These are phyloP conservation scores for Clarias macrocephalus DNA, from an alignment of 2,113 vertebrate species.

Conservation along the genomic window DNA sequence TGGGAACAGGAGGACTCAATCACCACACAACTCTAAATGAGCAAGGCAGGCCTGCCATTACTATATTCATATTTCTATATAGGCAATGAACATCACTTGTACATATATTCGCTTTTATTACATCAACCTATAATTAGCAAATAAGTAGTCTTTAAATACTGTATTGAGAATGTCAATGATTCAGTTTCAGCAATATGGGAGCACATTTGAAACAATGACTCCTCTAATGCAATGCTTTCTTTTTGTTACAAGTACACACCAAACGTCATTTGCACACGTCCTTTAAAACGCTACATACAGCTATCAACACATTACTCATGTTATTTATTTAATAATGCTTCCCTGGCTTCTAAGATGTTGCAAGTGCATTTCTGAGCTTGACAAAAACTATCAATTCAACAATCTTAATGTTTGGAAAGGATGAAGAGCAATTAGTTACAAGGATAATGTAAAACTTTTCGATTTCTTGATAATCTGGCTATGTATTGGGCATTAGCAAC, in stretches of 20 bases:
- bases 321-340: conserved; percentile 11
- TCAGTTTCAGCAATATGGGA: conserved; percentile 46
- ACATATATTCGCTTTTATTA: conserved; percentile 41
- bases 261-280: conserved; percentile 28
- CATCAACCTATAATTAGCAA: conserved; percentile 43
- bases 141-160: conserved; percentile 48
- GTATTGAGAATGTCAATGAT: conserved; percentile 36
- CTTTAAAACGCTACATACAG: background rate
- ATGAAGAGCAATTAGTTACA: background rate
- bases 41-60: background rate
- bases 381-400: background rate
- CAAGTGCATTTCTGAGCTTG: background rate
- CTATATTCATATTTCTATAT: background rate
- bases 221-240: conserved; percentile 28
- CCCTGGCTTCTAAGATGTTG: background rate
- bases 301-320: background rate
- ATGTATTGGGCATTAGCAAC: conserved; percentile 1
- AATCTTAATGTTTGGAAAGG: background rate
- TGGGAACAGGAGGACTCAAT: conserved; percentile 84
- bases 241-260: conserved; percentile 21
- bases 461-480: background rate
- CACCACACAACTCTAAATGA: conserved; percentile 80
- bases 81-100: conserved; percentile 10
- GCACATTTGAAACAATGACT: background rate
- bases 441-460: background rate